Conservation (phyloP, 92 coral and sea anemone species). For the Umimayanthus kanabou region DNA sequence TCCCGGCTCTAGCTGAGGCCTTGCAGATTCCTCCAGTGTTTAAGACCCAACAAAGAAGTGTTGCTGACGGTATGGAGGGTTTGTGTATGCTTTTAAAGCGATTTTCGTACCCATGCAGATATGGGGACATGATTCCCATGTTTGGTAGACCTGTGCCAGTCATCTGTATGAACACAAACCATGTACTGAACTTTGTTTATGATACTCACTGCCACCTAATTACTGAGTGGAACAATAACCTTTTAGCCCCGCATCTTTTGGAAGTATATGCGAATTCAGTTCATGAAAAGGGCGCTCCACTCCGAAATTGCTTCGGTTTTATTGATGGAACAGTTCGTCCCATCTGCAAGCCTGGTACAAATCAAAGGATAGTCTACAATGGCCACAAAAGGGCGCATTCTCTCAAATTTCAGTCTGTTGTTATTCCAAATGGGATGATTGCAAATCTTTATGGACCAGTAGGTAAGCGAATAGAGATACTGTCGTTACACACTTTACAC, state of each 20-base stretch:
- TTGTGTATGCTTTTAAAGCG: conserved; percentile 50
- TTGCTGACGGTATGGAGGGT: conserved; percentile 54
- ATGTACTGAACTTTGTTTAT: neutral
- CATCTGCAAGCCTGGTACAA: neutral
- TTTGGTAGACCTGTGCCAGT: conserved; percentile 53
- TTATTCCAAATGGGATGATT: neutral
- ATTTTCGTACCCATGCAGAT: conserved; percentile 54
- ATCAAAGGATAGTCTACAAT: neutral
- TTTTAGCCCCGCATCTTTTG: neutral
- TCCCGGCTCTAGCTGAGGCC: conserved; percentile 51
- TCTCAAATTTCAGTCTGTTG: conserved; percentile 4
- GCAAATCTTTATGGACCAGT: conserved; percentile 13
- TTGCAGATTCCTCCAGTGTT: conserved; percentile 49
- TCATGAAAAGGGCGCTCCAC: neutral
- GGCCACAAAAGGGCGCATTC: conserved; percentile 6
- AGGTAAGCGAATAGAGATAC: neutral
- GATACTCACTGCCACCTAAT: neutral
- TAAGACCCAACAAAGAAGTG: conserved; percentile 42
- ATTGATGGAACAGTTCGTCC: conserved; percentile 6
- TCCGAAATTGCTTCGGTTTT: neutral
- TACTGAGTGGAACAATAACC: neutral
- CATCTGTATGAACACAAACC: neutral
- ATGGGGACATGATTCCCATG: conserved; percentile 41
- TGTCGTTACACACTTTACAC: too few relatives aligned
- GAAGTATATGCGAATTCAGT: neutral